These are phyloP conservation scores for Apoda limacodes DNA, from an alignment of 2,888 invertebrate species.

Conservation along the genomic window DNA sequence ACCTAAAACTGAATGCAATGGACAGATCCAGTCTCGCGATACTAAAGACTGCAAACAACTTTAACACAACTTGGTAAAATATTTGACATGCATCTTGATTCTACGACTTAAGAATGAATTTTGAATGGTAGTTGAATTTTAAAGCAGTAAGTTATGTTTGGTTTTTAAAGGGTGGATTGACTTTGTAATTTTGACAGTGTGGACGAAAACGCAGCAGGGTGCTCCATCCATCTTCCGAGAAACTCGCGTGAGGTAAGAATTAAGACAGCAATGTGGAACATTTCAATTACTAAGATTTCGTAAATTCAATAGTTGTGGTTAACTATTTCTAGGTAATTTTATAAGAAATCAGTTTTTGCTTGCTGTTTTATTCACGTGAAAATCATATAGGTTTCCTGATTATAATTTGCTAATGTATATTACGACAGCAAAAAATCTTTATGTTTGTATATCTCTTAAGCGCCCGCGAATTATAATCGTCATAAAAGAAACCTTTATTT, in stretches of 20 bases:
- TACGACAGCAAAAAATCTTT: too few species aligned
- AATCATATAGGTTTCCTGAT: too few species aligned
- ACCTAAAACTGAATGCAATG: constrained; percentile 31
- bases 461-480: too few species aligned
- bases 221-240: constrained; percentile 55
- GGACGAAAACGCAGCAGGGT: constrained; percentile 59
- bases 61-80: not conserved
- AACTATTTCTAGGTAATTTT: too few species aligned
- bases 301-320: too few species aligned
- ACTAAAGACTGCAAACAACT: constrained; percentile 40
- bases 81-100: too few species aligned
- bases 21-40: constrained; percentile 46
- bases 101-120: too few species aligned
- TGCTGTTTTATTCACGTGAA: too few species aligned
- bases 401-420: too few species aligned
- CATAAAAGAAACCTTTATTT: too few species aligned
- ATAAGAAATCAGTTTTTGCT: too few species aligned
- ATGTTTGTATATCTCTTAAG: too few species aligned
- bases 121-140: constrained; percentile 6
- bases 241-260: constrained; percentile 50
- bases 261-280: constrained; percentile 43
- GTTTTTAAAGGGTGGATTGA: constrained; percentile 42
- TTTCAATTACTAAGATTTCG: constrained; percentile 58
- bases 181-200: constrained; percentile 65
- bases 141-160: constrained; percentile 20